These are phyloP conservation scores for Anodontia alba DNA, from an alignment of 2,888 invertebrate genomes.

Conservation along the genomic window DNA sequence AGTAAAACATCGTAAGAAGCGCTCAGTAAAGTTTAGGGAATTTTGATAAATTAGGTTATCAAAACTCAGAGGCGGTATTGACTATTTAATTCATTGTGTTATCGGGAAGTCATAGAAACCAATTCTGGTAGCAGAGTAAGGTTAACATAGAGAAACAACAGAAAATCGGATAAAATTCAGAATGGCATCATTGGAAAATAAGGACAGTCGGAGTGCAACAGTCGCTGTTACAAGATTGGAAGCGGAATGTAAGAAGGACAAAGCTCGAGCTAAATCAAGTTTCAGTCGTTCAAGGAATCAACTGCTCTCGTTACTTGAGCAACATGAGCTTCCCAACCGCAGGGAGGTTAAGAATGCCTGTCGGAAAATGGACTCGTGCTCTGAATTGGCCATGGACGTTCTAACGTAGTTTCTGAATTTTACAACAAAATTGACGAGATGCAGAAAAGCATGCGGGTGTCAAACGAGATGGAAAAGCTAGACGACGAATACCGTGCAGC, in stretches of 20 bases:
- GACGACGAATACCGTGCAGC: not conserved
- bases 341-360: not conserved
- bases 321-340: not conserved
- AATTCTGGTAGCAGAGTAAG: not conserved
- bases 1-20: too few relatives aligned
- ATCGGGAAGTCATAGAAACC: not conserved
- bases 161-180: not conserved
- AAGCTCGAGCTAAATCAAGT: not conserved
- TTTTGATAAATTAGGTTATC: too few relatives aligned
- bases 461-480: not conserved
- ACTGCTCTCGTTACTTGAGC: not conserved
- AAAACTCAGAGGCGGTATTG: too few relatives aligned
- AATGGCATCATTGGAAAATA: not conserved
- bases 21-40: too few relatives aligned
- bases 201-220: not conserved
- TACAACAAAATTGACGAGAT: not conserved
- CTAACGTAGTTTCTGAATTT: not conserved
- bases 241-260: too few relatives aligned
- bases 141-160: not conserved
- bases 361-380: not conserved
- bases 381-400: not conserved
- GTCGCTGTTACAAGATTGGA: not conserved
- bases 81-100: too few relatives aligned
- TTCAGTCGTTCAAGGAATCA: not conserved
- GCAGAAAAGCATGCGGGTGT: slow-evolving; percentile 1